Percentiles rank a stretch among this genome's conserved stretches.
Conservation (phyloP, 2,888 invertebrate genomes). For the Drosophila leonis region DNA sequence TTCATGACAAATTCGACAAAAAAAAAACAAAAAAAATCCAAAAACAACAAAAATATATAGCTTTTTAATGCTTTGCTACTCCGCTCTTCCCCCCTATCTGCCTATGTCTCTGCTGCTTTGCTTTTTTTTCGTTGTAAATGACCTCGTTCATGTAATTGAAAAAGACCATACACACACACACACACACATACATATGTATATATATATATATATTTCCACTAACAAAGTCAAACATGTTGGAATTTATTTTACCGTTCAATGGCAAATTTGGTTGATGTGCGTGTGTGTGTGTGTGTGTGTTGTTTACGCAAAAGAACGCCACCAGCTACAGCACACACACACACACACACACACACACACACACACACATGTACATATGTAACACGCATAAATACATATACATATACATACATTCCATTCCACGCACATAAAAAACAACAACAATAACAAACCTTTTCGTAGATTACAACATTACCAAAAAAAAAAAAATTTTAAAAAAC, state of each 20-base stretch:
- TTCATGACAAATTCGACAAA: constrained; percentile 65
- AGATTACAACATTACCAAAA: constrained; percentile 65
- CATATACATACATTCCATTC: constrained; percentile 45
- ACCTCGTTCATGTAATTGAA: constrained; percentile 80
- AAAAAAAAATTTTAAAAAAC: too few relatives aligned
- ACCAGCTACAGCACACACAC: constrained; percentile 51
- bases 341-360: constrained; percentile 1
- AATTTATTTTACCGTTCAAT: constrained; percentile 75
- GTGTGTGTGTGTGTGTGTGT: constrained; percentile 33
- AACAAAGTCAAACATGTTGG: constrained; percentile 72
- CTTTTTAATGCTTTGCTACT: constrained; percentile 46
- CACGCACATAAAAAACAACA: constrained; percentile 16
- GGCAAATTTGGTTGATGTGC: constrained; percentile 65
- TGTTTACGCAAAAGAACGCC: constrained; percentile 69
- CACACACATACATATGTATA: constrained; percentile 38
- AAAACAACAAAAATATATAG: constrained; percentile 36
- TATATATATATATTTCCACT: constrained; percentile 22
- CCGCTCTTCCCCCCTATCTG: not conserved
- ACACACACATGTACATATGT: constrained; percentile 3
- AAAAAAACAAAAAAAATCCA: constrained; percentile 12
- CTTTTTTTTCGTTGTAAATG: constrained; percentile 72
- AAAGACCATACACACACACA: constrained; percentile 62
- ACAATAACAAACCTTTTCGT: constrained; percentile 52
- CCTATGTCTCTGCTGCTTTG: constrained; percentile 32
- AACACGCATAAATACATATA: constrained; percentile 25